Evolutionary conservation across 2,113 vertebrate species (phyloP).

Genomic region (Hipposideros armiger): DNA sequence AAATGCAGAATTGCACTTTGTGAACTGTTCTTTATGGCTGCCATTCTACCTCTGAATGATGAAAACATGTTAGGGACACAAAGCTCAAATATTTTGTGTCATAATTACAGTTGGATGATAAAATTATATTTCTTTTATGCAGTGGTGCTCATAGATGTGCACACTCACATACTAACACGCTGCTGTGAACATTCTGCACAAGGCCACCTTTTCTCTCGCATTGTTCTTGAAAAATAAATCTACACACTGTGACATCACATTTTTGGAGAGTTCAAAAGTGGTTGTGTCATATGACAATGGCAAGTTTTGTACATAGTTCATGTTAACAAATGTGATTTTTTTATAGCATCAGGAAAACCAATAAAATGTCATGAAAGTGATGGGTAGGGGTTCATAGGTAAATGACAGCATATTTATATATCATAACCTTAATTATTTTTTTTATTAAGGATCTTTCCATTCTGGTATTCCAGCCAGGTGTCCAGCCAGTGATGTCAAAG

Average conservation of each 20-base stretch:
- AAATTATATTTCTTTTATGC: constrained; percentile 34
- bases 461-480: not conserved
- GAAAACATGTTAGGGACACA: constrained; percentile 6
- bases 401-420: constrained; percentile 43
- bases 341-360: constrained; percentile 32
- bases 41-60: constrained; percentile 62
- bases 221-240: not conserved
- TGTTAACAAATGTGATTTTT: constrained; percentile 48
- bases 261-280: constrained; percentile 40
- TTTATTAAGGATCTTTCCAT: constrained; percentile 5
- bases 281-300: not conserved
- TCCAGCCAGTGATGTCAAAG: not conserved
- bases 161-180: not conserved
- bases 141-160: not conserved
- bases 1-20: not conserved
- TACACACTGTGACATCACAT: not conserved
- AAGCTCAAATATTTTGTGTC: constrained; percentile 32
- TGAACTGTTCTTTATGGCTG: constrained; percentile 44
- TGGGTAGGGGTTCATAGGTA: not conserved
- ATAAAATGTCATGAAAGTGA: constrained; percentile 42
- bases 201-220: not conserved
- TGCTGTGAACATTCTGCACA: not conserved
- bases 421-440: constrained; percentile 21
- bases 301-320: constrained; percentile 40
- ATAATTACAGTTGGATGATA: constrained; percentile 39